Base-by-base conservation (phyloP, 2,888 invertebrate genomes). In the Azorinus chamasolen region DNA sequence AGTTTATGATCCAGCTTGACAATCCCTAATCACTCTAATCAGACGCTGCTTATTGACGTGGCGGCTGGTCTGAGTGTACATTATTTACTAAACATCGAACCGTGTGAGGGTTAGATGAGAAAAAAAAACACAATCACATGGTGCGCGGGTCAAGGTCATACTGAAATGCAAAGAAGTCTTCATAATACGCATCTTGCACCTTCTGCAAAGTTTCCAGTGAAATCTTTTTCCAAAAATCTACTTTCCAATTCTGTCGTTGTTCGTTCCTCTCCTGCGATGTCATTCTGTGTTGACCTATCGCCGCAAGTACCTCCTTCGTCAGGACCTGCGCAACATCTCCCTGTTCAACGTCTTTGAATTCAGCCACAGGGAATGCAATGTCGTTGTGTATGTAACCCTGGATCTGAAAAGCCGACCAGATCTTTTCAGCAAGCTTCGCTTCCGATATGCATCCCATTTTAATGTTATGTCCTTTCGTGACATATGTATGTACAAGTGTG, bases 321-420 rank as follows among this genome's bases (percentile, higher is more conserved):
- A 78, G 51, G 6, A n/a, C 20, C 24, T 41, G 20, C 53, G 65
- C 58, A 1, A 69, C 41, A 46, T 65, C 59, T 6, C 18, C n/a
- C 20, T 16, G 12, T 6, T 43, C 20, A 1, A 73, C 53, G 20
- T 48, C 39, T 27, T 59, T 39, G 25, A 78, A 78, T 6, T 48
- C 37, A 2, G 45, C 22, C 14, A 2, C n/a, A 4, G 78, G 78
- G 69, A 78, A 78, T 18, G 20, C 16, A 10, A 69, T 41, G 24
- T 73, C 73, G 58, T 78, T 73, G 43, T 73, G 72, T 45, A 73
- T 78, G 48, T 73, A 53, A 6, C 78, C 78, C 48, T 78, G 72
- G 14, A 73, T 73, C 51, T 73, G 69, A 54, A 78, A 78, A 20
- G 78, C 78, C 0, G 45, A 20, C 78, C 78, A 78, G 8, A 78